A percentile compares a stretch with the other conserved stretches of the same genome.
Evolutionary conservation across 2,113 vertebrate species (phyloP).

Genomic region (Dipodomys ordii): DNA sequence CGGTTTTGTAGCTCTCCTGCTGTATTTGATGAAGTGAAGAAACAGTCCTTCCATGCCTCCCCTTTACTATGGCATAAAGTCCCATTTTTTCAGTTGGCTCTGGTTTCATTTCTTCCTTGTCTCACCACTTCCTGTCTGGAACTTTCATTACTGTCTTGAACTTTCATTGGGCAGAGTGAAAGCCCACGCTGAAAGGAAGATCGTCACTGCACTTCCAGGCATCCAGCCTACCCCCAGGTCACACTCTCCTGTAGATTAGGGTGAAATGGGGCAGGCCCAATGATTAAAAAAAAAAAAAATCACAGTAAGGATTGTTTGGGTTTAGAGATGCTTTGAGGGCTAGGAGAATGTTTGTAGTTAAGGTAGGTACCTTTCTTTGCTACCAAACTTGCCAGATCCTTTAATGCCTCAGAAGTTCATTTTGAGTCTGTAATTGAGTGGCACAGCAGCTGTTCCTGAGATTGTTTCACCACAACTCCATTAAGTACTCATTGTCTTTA

Average conservation of each 20-base stretch:
- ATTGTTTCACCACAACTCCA: neutral
- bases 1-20: neutral
- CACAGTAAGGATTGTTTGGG: neutral
- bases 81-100: neutral
- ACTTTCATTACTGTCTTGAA: neutral
- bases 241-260: accelerated
- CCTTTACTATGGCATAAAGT: neutral
- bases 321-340: neutral
- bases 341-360: neutral
- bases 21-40: neutral
- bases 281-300: neutral
- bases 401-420: neutral
- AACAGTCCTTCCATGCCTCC: neutral
- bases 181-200: neutral
- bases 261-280: neutral
- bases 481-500: neutral
- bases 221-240: neutral
- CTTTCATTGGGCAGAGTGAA: neutral
- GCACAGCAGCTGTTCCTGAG: neutral
- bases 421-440: neutral
- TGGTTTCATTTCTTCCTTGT: neutral
- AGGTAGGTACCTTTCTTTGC: neutral
- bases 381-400: neutral
- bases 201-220: neutral
- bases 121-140: neutral